Conservation (phyloP, 2,797 vertebrate genomes). For the Aeoliscus strigatus region DNA sequence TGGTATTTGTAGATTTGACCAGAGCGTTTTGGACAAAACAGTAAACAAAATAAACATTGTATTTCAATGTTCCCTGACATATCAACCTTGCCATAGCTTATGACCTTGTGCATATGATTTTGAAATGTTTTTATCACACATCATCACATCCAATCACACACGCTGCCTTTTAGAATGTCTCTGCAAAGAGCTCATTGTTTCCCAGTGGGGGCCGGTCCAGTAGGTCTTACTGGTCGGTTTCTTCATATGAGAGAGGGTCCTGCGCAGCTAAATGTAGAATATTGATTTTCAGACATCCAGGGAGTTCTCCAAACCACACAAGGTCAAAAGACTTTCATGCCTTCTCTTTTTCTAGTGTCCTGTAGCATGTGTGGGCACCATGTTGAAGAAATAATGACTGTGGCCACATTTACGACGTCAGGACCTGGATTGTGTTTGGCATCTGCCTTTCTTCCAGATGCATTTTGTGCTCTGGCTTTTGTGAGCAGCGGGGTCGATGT, state of each 20-base stretch:
- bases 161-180: slow-evolving; percentile 4
- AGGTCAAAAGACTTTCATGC: slow-evolving; percentile 63
- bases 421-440: slow-evolving; percentile 49
- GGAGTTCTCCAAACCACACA: slow-evolving; percentile 51
- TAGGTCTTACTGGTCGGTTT: slow-evolving; percentile 8
- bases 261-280: slow-evolving; percentile 58
- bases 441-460: slow-evolving; percentile 32
- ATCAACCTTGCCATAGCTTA: too few relatives aligned
- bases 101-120: too few relatives aligned
- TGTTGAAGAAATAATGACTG: slow-evolving; percentile 46
- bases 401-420: slow-evolving; percentile 58
- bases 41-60: too few relatives aligned
- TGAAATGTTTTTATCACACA: too few relatives aligned
- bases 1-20: too few relatives aligned
- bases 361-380: slow-evolving; percentile 31
- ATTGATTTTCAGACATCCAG: slow-evolving; percentile 64
- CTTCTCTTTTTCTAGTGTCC: slow-evolving; percentile 27
- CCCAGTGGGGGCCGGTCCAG: slow-evolving; percentile 24
- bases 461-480: slow-evolving; percentile 50
- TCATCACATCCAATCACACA: too few relatives aligned
- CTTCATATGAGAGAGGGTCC: slow-evolving; percentile 47
- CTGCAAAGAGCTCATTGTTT: slow-evolving; percentile 6
- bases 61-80: too few relatives aligned
- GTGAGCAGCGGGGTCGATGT: slow-evolving; percentile 53
- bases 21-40: too few relatives aligned